These are phyloP conservation scores for Hydrolagus affinis DNA, from an alignment of 2,113 vertebrate species.

Conservation along the genomic window DNA sequence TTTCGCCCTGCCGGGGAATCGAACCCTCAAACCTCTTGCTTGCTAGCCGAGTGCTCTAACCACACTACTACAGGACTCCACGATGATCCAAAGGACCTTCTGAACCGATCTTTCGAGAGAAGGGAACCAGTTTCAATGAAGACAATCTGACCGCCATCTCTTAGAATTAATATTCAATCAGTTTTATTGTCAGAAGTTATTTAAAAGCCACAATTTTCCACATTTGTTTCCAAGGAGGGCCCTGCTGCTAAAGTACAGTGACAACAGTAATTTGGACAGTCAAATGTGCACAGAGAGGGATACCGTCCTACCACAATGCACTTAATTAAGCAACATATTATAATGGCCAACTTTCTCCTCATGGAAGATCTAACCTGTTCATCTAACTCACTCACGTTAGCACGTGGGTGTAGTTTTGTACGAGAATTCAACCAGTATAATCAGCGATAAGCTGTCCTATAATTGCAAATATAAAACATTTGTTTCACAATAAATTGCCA, in stretches of 20 bases:
- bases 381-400: neutral
- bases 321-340: neutral
- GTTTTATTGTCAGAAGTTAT: neutral
- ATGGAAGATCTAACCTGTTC: neutral
- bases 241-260: neutral
- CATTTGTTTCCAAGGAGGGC: neutral
- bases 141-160: neutral
- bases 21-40: too few relatives aligned
- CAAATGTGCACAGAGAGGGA: too few relatives aligned
- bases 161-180: slow-evolving; percentile 6
- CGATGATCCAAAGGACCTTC: too few relatives aligned
- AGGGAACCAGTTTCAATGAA: neutral
- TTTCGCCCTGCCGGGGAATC: too few relatives aligned
- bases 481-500: neutral
- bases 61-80: too few relatives aligned
- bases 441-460: neutral
- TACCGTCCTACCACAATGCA: too few relatives aligned
- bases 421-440: neutral
- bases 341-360: neutral
- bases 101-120: too few relatives aligned
- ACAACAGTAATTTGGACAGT: too few relatives aligned
- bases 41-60: too few relatives aligned
- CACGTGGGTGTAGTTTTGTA: neutral
- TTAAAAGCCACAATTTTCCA: slow-evolving; percentile 14
- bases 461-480: neutral